These are phyloP conservation scores for Melieria picta DNA, from an alignment of 2,888 invertebrate species.

Conservation along the genomic window DNA sequence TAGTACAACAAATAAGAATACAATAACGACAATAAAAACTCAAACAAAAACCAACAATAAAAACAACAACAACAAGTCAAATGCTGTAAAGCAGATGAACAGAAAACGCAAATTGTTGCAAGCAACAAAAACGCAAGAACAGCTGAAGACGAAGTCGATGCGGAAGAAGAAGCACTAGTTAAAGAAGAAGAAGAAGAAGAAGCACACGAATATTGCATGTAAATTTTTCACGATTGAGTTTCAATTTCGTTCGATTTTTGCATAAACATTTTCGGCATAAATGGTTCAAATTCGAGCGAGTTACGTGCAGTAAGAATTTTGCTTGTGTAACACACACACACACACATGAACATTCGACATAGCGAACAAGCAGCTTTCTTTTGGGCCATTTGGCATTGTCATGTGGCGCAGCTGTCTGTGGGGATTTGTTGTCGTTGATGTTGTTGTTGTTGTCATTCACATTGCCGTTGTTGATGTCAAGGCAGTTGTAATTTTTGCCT, in stretches of 20 bases:
- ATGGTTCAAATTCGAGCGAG: background rate
- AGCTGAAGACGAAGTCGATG: no score
- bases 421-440: no score
- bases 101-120: no score
- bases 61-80: background rate
- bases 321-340: conserved; percentile 1
- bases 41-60: background rate
- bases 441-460: no score
- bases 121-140: no score
- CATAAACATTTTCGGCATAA: background rate
- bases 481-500: background rate
- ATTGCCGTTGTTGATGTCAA: no score
- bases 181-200: conserved; percentile 3
- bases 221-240: conserved; percentile 25
- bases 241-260: conserved; percentile 15
- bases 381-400: no score
- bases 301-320: background rate
- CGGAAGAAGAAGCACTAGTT: background rate
- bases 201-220: background rate
- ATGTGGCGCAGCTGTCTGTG: no score
- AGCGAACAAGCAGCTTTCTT: no score
- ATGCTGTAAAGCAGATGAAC: background rate
- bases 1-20: no score
- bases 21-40: no score
- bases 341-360: background rate